Base-by-base conservation (phyloP, 2,113 vertebrate genomes). In the Labeo catla region DNA sequence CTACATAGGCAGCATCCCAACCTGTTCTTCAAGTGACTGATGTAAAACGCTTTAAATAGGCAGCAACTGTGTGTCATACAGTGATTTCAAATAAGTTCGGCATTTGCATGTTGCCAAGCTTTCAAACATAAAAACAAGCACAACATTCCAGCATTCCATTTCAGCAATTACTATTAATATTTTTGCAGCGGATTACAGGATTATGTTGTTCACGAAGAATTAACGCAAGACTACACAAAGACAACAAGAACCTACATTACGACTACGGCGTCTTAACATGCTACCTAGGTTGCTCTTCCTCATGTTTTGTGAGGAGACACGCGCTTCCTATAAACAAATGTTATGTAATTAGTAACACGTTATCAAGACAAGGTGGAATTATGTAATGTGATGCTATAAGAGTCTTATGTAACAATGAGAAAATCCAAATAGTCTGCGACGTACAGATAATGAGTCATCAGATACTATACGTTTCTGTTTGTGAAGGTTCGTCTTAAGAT, bases 321-420 rank as follows among this genome's bases (percentile, higher is more conserved):
- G 19, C 4, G 4, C 72, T 74, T 23, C 50, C 13, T 54, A 76
- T 66, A 84, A 80, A 81, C 63, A 15, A 76, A 34, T 50, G 50
- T 77, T 73, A 57, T 72, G 84, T 43, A 68, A 61, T 87, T 47
- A 36, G 54, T 10, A 54, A 23, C 34, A 50, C 23, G 23, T 1
- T 5, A 63, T 68, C n/a, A 52, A 78, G 39, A 36, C 72, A 78
- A 81, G 39, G 57, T 50, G 76, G 45, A 36, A 74, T 85, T 81
- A 81, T 83, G 87, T 72, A 78, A 83, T 73, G 47, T 47, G 63
- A 74, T 50, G 28, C 19, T 59, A 68, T 39, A 68, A 39, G 65
- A 65, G 10, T 76, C 28, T 86, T 78, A 83, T 72, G 65, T 73
- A 86, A 83, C 54, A n/a, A 43, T 8, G 12, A 49, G 78, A 3